Evolutionary conservation across 2,888 invertebrate species (phyloP).

Genomic region (Rugalucina vietnamica): DNA sequence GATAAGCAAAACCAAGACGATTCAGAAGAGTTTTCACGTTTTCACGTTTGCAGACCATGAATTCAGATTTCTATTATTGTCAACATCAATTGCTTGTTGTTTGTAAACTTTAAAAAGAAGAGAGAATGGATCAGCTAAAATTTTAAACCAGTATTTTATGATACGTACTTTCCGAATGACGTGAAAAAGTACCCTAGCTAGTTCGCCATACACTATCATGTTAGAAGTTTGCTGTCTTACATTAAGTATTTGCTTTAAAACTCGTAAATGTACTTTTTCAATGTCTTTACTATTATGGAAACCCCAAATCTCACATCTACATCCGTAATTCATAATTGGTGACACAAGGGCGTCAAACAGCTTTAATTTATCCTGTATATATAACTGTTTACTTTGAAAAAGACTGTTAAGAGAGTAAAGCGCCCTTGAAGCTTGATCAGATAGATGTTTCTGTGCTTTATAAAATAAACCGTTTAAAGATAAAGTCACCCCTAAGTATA

Average conservation of each 20-base stretch:
- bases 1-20: not conserved
- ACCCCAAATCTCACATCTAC: constrained; percentile 36
- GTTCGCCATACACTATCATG: constrained; percentile 27
- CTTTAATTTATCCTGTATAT: not conserved
- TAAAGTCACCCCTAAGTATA: not conserved
- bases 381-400: not conserved
- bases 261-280: constrained; percentile 31
- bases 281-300: constrained; percentile 30
- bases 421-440: not conserved
- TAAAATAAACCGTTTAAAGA: not conserved
- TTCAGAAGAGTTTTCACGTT: not conserved
- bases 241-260: constrained; percentile 19
- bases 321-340: constrained; percentile 25
- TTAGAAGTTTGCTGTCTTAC: constrained; percentile 11
- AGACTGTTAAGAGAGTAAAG: not conserved
- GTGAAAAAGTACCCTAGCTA: constrained; percentile 11
- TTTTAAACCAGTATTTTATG: constrained; percentile 27
- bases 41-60: too few relatives aligned
- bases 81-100: not conserved
- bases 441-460: not conserved
- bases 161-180: constrained; percentile 17
- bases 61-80: too few relatives aligned
- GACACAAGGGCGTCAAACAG: constrained; percentile 25
- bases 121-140: not conserved
- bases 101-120: not conserved